Percentiles rank a stretch among this genome's conserved stretches.
Conservation (phyloP, 1,140 invertebrate species). For the Marisa cornuarietis region DNA sequence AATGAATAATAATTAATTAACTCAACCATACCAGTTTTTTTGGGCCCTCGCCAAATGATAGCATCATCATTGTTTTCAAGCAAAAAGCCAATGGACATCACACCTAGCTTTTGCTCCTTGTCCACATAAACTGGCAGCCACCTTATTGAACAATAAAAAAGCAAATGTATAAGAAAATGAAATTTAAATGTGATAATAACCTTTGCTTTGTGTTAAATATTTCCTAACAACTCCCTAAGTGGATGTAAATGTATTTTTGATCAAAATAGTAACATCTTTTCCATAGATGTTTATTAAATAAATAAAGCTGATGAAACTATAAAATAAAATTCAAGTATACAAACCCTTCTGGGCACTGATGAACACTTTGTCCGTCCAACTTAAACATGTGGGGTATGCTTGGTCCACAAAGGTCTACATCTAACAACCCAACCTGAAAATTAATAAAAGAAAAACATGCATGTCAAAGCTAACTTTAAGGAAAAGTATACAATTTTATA, state of each 20-base stretch:
- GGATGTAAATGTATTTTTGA: too few species aligned
- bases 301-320: conserved; percentile 6
- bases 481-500: conserved; percentile 5
- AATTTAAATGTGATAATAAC: background rate
- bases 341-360: conserved; percentile 81
- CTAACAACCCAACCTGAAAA: conserved; percentile 86
- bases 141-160: conserved; percentile 48
- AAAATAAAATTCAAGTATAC: conserved; percentile 12
- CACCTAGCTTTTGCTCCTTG: conserved; percentile 80
- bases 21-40: conserved; percentile 80
- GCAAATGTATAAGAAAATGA: background rate
- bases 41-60: conserved; percentile 94
- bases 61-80: conserved; percentile 86
- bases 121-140: conserved; percentile 94
- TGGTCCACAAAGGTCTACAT: conserved; percentile 96
- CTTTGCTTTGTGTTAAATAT: background rate
- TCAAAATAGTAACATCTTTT: too few species aligned
- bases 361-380: conserved; percentile 81
- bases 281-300: too few species aligned
- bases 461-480: background rate
- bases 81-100: conserved; percentile 97
- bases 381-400: conserved; percentile 88
- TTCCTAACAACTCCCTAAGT: too few species aligned
- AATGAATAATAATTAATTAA: conserved; percentile 20
- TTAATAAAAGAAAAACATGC: background rate